Percentiles rank a stretch among this genome's conserved stretches.
These are phyloP conservation scores for Teleopsis dalmanni DNA, from an alignment of 1,140 invertebrate species.

Conservation along the genomic window DNA sequence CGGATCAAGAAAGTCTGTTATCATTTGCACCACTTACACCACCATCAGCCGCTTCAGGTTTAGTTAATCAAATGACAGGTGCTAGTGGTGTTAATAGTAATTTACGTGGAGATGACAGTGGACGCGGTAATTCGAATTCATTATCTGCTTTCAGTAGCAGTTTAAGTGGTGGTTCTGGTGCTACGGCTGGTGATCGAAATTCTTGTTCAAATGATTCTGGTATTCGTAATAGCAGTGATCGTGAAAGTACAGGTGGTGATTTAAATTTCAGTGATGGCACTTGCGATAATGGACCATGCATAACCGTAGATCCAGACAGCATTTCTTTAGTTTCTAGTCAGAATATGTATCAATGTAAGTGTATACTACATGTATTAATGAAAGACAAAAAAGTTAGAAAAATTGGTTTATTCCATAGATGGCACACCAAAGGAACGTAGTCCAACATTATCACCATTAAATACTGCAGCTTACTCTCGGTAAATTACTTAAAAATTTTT, in stretches of 20 bases:
- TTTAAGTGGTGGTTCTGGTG: conserved; percentile 52
- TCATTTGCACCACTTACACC: conserved; percentile 49
- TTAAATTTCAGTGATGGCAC: conserved; percentile 42
- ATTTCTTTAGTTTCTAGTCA: conserved; percentile 47
- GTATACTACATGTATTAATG: background rate
- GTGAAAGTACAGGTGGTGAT: conserved; percentile 60
- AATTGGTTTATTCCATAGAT: conserved; percentile 45
- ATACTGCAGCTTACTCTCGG: conserved; percentile 66
- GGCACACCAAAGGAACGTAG: conserved; percentile 77
- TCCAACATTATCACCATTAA: conserved; percentile 69
- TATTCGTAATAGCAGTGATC: conserved; percentile 67
- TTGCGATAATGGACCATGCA: conserved; percentile 42
- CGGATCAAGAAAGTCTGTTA: conserved; percentile 63
- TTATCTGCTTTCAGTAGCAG: conserved; percentile 43
- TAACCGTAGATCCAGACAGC: conserved; percentile 42
- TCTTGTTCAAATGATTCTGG: conserved; percentile 83
- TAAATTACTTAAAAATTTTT: conserved; percentile 48
- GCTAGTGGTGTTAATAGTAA: conserved; percentile 36
- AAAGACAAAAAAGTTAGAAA: background rate
- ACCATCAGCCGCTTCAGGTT: conserved; percentile 37
- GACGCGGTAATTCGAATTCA: conserved; percentile 47
- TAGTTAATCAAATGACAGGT: conserved; percentile 46
- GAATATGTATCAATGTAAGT: conserved; percentile 76
- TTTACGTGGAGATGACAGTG: conserved; percentile 51
- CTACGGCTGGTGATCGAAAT: conserved; percentile 55